phyloP scores from a whole-genome alignment of 35 echinoderm and acorn worm species.

The Eucidaris tribuloides region DNA sequence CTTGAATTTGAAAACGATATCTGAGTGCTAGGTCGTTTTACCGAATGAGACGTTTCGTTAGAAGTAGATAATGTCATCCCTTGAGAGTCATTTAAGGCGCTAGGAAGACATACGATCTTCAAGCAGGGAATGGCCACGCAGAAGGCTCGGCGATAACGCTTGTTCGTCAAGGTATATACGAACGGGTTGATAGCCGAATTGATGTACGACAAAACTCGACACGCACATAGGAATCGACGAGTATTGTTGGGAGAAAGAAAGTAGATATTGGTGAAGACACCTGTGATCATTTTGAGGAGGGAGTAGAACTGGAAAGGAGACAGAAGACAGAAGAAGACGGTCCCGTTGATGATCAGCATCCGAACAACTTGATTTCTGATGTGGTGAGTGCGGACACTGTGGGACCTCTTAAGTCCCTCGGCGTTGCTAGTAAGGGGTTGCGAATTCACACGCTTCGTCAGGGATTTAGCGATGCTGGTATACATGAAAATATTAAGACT shows the following conservation, averaged over 20 bases:
- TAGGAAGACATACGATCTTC: not conserved
- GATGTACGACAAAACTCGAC: conserved; percentile 36
- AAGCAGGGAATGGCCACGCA: conserved; percentile 6
- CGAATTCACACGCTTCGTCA: conserved; percentile 1
- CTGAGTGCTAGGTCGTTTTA: no score
- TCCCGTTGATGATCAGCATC: conserved; percentile 69
- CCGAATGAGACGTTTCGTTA: no score
- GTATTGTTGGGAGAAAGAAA: not conserved
- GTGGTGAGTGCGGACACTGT: conserved; percentile 10
- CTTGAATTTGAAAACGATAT: no score
- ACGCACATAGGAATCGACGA: not conserved
- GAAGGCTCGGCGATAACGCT: conserved; percentile 49
- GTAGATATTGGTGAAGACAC: not conserved
- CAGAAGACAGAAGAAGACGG: conserved; percentile 42
- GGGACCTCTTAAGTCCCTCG: not conserved
- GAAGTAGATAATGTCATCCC: no score
- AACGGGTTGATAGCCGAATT: conserved; percentile 65
- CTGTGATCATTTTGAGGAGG: not conserved
- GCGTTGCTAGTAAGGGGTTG: not conserved
- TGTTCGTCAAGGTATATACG: conserved; percentile 45
- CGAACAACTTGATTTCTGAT: conserved; percentile 60
- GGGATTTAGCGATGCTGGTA: not conserved
- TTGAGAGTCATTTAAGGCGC: no score
- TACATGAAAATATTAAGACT: conserved; percentile 32
- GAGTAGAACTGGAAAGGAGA: conserved; percentile 11